Conservation (phyloP, 2,113 vertebrate genomes). For the Hypanus sabinus region DNA sequence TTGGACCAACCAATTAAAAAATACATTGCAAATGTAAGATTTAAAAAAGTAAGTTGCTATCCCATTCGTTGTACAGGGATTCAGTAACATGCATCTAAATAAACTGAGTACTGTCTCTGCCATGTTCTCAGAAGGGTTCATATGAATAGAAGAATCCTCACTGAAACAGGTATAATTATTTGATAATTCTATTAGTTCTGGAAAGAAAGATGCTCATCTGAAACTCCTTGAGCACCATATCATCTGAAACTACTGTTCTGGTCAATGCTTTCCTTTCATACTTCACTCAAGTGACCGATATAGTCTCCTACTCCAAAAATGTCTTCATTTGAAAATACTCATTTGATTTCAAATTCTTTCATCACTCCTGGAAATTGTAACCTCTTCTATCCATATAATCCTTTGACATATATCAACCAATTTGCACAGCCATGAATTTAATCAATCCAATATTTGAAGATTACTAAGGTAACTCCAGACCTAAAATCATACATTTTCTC, state of each 20-base stretch:
- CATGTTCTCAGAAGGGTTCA: not conserved
- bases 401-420: not conserved
- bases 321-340: not conserved
- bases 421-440: not conserved
- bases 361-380: not conserved
- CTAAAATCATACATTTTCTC: not conserved
- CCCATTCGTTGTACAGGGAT: not conserved
- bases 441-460: not conserved
- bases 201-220: not conserved
- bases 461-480: not conserved
- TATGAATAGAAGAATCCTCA: not conserved
- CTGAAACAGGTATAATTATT: not conserved
- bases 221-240: not conserved
- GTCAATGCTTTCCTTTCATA: no score
- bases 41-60: not conserved
- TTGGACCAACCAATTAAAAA: not conserved
- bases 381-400: not conserved
- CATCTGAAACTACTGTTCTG: not conserved
- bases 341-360: no score
- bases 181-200: not conserved
- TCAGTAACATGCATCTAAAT: not conserved
- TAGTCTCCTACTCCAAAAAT: not conserved
- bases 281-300: not conserved
- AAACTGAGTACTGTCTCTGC: not conserved
- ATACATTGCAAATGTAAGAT: not conserved